Base-by-base conservation (phyloP, 2,888 invertebrate species). In the Drosophila subquinaria region DNA sequence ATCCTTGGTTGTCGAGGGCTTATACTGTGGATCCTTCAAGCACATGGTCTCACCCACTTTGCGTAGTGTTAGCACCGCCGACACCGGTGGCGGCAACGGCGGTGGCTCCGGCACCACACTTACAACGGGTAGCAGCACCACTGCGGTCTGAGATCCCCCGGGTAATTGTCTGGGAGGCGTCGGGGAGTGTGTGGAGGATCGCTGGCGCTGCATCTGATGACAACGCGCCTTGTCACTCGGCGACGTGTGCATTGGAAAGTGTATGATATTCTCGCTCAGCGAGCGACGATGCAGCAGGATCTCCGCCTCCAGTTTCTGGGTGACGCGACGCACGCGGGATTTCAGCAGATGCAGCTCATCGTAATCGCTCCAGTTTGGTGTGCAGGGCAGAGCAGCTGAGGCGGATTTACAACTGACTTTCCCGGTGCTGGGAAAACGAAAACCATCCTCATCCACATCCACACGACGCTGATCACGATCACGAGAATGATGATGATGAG, bases 1-100 rank as follows among this genome's bases (percentile, higher is more conserved):
- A 69, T 92, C 93, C 65, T 90, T 84, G 10, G 76, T 85, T 82
- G 94, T 94, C 8, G 81, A 71, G 3, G 95, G 96, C 89, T 95
- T 95, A 91, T 97, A 97, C 93, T 96, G 96, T 61, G 96, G 95
- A 93, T 97, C 97, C 81, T 96, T 95, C 79, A 96, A 94, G 92
- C 97, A 96, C 96, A 98, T 98, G 71, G 96, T 96, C 93, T 97
- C 96, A 56, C 97, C 97, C 9, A 97, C 95, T 81, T 95, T 95
- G 65, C 95, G 94, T 62, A 95, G 94, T 6, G 94, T 94, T 42
- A 94, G 76, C 73, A 94, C 94, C 65, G 93, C 93, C 64, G 93
- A 93, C 10, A 76, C 82, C 1, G 91, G 89, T 30, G 89, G 88
- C 2, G 75, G 67, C 20, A 73, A 45, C 4, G 77, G 73, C n/a